phyloP scores from a whole-genome alignment of 1,140 invertebrate genomes.

The Diabrotica undecimpunctata region DNA sequence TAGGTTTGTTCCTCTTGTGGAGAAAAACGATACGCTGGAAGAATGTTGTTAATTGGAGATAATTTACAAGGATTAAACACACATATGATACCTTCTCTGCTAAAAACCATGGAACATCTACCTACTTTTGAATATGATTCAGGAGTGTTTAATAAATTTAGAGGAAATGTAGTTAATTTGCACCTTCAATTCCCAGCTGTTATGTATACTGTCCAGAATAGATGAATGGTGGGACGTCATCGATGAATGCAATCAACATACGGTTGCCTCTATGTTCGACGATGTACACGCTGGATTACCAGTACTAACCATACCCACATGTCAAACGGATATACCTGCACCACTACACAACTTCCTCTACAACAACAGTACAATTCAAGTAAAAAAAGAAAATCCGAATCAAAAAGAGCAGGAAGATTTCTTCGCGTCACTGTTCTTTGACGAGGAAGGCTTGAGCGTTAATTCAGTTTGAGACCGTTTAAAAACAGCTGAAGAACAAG shows the following conservation, averaged over 20 bases:
- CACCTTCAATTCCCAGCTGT: constrained; percentile 50
- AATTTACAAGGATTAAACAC: constrained; percentile 50
- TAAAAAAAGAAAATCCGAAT: constrained; percentile 45
- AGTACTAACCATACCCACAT: constrained; percentile 51
- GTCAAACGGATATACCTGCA: constrained; percentile 44
- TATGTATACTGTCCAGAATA: constrained; percentile 51
- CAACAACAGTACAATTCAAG: constrained; percentile 43
- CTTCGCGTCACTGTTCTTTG: constrained; percentile 52
- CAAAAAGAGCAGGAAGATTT: constrained; percentile 52
- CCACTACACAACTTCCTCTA: constrained; percentile 42
- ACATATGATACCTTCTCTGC: constrained; percentile 71
- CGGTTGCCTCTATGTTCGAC: constrained; percentile 49
- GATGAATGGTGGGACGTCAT: constrained; percentile 54
- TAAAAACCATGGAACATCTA: constrained; percentile 77
- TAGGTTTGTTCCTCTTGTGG: constrained; percentile 41
- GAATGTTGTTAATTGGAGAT: constrained; percentile 58
- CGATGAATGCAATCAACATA: constrained; percentile 48
- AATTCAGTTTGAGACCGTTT: constrained; percentile 23
- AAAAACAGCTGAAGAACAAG: constrained; percentile 12
- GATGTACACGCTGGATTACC: constrained; percentile 51
- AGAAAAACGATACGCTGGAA: constrained; percentile 53
- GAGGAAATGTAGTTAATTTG: constrained; percentile 30
- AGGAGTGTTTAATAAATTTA: constrained; percentile 22
- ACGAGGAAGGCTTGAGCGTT: constrained; percentile 30
- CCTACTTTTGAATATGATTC: constrained; percentile 72